Evolutionary conservation across 2,888 invertebrate genomes (phyloP).

Genomic region (Aproaerema taeniolella): DNA sequence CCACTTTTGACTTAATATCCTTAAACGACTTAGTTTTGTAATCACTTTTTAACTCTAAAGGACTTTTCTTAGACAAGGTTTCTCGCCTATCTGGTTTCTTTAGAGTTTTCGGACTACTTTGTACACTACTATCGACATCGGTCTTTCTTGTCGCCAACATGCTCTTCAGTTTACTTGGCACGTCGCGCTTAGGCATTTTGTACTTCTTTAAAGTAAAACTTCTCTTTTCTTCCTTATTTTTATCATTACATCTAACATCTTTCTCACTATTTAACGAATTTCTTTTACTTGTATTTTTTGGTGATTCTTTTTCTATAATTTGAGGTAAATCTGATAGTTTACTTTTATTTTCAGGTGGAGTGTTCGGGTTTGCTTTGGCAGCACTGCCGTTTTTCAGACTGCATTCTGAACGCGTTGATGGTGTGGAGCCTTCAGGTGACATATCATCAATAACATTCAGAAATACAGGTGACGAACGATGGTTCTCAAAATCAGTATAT

Average conservation of each 20-base stretch:
- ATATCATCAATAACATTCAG: conserved; percentile 80
- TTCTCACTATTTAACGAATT: conserved; percentile 65
- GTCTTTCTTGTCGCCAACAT: conserved; percentile 79
- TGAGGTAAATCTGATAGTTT: conserved; percentile 38
- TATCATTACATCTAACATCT: conserved; percentile 50
- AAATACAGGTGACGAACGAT: conserved; percentile 67
- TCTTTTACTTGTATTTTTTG: conserved; percentile 61
- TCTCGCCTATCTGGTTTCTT: conserved; percentile 86
- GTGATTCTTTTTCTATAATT: conserved; percentile 44
- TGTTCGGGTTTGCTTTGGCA: too few species aligned
- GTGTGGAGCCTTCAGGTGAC: conserved; percentile 81
- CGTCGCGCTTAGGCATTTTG: conserved; percentile 88
- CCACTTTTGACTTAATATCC: conserved; percentile 92
- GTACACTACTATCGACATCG: conserved; percentile 71
- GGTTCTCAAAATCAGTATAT: conserved; percentile 90
- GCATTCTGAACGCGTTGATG: conserved; percentile 72
- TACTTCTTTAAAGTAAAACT: conserved; percentile 80
- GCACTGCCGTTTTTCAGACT: conserved; percentile 66
- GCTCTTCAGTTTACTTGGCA: conserved; percentile 85
- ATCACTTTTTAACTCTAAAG: conserved; percentile 86
- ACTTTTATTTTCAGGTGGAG: conserved; percentile 45
- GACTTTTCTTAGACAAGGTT: conserved; percentile 57
- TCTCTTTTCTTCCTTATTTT: conserved; percentile 73
- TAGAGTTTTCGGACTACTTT: conserved; percentile 76
- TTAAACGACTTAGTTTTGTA: conserved; percentile 84